Percentiles rank a stretch among this genome's conserved stretches.
phyloP scores from a whole-genome alignment of 2,888 invertebrate species.

The Noctuana brunneofusca region DNA sequence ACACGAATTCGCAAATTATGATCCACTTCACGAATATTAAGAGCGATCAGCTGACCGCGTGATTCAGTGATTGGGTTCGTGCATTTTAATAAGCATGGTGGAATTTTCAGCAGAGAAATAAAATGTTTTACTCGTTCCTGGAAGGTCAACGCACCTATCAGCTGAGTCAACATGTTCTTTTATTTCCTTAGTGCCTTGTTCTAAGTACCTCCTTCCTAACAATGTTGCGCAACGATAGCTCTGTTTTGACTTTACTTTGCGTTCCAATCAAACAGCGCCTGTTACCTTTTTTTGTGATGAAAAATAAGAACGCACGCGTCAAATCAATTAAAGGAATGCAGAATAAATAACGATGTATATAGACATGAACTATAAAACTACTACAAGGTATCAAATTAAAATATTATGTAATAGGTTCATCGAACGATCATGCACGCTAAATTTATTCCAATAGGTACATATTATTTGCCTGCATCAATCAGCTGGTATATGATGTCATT shows the following conservation, averaged over 20 bases:
- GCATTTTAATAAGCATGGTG: constrained; percentile 43
- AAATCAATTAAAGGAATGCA: constrained; percentile 1
- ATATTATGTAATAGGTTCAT: constrained; percentile 34
- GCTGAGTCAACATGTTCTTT: constrained; percentile 67
- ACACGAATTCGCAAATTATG: constrained; percentile 31
- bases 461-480: constrained; percentile 51
- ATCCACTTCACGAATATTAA: constrained; percentile 37
- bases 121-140: constrained; percentile 56
- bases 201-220: constrained; percentile 55
- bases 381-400: constrained; percentile 17
- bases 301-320: not conserved
- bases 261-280: constrained; percentile 36
- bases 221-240: constrained; percentile 59
- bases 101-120: constrained; percentile 47
- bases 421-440: constrained; percentile 33
- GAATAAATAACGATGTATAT: not conserved
- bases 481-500: constrained; percentile 61
- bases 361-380: constrained; percentile 26
- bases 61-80: constrained; percentile 45
- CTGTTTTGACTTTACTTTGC: constrained; percentile 57
- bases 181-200: constrained; percentile 52
- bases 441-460: constrained; percentile 36
- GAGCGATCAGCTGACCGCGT: constrained; percentile 47
- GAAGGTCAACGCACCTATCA: constrained; percentile 74
- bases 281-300: not conserved